These are phyloP conservation scores for Ptiloglossa arizonensis DNA, from an alignment of 1,140 invertebrate species.

Conservation along the genomic window DNA sequence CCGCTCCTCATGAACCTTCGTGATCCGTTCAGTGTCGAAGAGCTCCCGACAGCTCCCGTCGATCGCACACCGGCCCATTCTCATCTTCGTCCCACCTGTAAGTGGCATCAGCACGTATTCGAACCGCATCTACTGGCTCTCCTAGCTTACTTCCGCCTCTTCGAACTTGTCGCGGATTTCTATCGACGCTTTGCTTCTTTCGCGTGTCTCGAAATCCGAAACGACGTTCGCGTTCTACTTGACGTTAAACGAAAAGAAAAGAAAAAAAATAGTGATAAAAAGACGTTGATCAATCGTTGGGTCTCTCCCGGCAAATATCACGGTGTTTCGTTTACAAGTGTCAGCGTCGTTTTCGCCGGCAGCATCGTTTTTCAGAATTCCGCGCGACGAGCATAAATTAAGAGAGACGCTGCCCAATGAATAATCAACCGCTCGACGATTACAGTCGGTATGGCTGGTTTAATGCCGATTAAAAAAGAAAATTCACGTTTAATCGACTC, in stretches of 20 bases:
- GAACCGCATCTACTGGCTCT: slow-evolving; percentile 4
- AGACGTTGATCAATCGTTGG: too few relatives aligned
- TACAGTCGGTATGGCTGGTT: too few relatives aligned
- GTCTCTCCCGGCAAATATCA: not conserved
- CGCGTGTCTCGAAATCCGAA: not conserved
- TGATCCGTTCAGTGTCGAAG: slow-evolving; percentile 51
- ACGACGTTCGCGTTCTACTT: not conserved
- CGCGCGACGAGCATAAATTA: slow-evolving; percentile 9
- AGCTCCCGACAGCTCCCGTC: slow-evolving; percentile 48
- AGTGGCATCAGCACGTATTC: slow-evolving; percentile 38
- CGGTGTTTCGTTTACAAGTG: too few relatives aligned
- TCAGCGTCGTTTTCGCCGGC: not conserved
- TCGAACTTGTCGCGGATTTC: slow-evolving; percentile 10
- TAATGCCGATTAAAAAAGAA: too few relatives aligned
- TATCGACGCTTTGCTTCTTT: not conserved
- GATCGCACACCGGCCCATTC: slow-evolving; percentile 5
- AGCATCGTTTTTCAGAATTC: slow-evolving; percentile 36
- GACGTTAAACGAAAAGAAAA: not conserved
- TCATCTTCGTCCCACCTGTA: slow-evolving; percentile 38
- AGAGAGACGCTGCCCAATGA: not conserved
- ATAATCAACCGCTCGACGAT: not conserved
- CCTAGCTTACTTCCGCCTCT: slow-evolving; percentile 1
- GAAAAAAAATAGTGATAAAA: too few relatives aligned
- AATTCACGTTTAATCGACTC: slow-evolving; percentile 2
- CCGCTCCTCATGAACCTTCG: slow-evolving; percentile 67